Evolutionary conservation across 2,888 invertebrate genomes (phyloP), one percentile per base, ranked within the genome.

Genomic region (Drosophila bunnanda): DNA sequence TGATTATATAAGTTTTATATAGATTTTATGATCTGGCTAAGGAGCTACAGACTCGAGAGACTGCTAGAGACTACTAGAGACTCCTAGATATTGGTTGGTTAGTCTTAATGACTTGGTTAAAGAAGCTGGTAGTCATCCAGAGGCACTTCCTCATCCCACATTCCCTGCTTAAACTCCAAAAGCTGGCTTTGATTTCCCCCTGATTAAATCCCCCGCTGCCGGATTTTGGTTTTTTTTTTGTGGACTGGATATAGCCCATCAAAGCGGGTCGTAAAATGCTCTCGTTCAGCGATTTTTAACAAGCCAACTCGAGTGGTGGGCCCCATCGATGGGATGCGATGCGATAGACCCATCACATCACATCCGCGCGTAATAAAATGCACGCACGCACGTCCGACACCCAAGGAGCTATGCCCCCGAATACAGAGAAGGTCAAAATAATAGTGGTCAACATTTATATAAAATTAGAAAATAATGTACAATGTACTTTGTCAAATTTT

Each of bases 321-420:
- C 56, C 57, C 39, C 70, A 48, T 79, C 85, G 68, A 50, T 50
- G 50, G 50, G 15, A 50, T 32, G 20, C 32, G 50, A 50, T 50
- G 15, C 50, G 50, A 82, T 82, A 83, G 87, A 88, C 85, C 52
- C 82, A 82, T 84, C 82, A 80, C 86, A 80, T 83, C 80, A 84
- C 82, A 82, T 87, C 82, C 82, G 84, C 79, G 85, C 78, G 78
- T 84, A 84, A 84, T 84, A 86, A 84, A 84, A 88, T 76, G 79
- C 88, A 83, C 87, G 84, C 88, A 84, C 84, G 84, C 84, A 79
- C 59, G 41, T 60, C 67, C 86, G 64, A 81, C 87, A 88, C 87
- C 77, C 46, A 54, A 75, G 67, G 44, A 38, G 55, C 32, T 39
- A 9, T 52, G 28, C 1, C 8, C 0, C 3, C 2, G 0, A 1